A percentile compares a stretch with the other conserved stretches of the same genome.
These are phyloP conservation scores for Tipula confusa DNA, from an alignment of 2,888 invertebrate species.

Conservation along the genomic window DNA sequence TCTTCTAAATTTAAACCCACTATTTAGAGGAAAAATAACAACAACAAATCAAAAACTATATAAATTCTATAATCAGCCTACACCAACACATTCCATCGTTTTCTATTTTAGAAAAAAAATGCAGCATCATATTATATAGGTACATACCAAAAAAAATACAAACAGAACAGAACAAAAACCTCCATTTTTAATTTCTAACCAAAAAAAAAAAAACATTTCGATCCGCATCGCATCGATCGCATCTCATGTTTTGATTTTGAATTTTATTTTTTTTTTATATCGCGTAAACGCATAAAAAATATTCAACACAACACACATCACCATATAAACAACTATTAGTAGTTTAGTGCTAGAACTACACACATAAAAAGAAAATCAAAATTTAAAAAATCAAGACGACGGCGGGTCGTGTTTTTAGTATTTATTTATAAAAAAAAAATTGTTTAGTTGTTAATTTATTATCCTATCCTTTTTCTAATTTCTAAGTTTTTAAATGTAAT, in stretches of 20 bases:
- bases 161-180: neutral
- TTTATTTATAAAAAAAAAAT: neutral
- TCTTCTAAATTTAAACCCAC: constrained; percentile 4
- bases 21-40: neutral
- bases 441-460: neutral
- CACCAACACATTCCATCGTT: constrained; percentile 12
- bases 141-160: neutral
- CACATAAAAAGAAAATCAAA: neutral
- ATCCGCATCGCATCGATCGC: neutral
- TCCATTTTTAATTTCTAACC: neutral
- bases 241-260: neutral
- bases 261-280: neutral
- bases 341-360: neutral
- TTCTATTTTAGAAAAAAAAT: constrained; percentile 10
- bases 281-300: constrained; percentile 25
- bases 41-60: neutral
- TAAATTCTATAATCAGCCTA: constrained; percentile 20
- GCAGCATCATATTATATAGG: neutral
- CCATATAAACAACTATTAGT: neutral
- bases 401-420: neutral
- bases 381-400: neutral
- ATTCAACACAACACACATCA: neutral
- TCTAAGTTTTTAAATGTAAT: neutral
- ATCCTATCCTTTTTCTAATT: neutral
- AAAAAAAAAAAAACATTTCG: neutral